phyloP scores from a whole-genome alignment of 2,113 vertebrate species.

The Coreoperca whiteheadi region DNA sequence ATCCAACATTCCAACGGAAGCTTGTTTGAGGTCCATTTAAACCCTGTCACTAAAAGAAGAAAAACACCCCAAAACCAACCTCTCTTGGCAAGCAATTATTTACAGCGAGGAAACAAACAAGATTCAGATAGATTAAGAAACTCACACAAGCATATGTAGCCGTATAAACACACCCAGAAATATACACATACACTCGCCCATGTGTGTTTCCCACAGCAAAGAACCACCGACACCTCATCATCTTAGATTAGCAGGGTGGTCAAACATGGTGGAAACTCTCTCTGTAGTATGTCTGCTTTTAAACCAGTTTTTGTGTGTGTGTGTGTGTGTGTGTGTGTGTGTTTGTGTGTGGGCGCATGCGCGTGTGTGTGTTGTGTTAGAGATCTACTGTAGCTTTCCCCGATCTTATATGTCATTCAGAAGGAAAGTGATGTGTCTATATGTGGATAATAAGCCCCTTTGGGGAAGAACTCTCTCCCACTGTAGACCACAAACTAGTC shows the following conservation, averaged over 20 bases:
- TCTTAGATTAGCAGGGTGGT: constrained; percentile 69
- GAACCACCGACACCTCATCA: constrained; percentile 73
- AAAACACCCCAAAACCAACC: constrained; percentile 48
- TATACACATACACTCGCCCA: not conserved
- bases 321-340: constrained; percentile 1
- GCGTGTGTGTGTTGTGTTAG: not conserved
- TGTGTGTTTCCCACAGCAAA: constrained; percentile 44
- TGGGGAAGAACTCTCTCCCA: constrained; percentile 68
- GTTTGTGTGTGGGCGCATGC: not conserved
- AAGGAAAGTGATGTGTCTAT: constrained; percentile 75
- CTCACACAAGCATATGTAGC: not conserved
- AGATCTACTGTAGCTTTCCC: constrained; percentile 42
- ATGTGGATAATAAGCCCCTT: constrained; percentile 81
- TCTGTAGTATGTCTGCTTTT: constrained; percentile 44
- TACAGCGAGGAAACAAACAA: constrained; percentile 41
- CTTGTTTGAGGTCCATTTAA: constrained; percentile 55
- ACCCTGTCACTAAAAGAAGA: constrained; percentile 48
- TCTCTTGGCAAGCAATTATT: constrained; percentile 36
- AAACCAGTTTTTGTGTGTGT: constrained; percentile 26
- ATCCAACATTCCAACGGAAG: constrained; percentile 54
- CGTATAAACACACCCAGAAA: constrained; percentile 26
- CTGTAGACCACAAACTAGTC: constrained; percentile 74
- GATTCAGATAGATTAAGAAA: constrained; percentile 43
- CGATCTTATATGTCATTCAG: constrained; percentile 65
- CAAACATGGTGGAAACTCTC: constrained; percentile 57